Evolutionary conservation across 35 echinoderm and acorn worm species (phyloP).

Genomic region (Chiridota heheva): DNA sequence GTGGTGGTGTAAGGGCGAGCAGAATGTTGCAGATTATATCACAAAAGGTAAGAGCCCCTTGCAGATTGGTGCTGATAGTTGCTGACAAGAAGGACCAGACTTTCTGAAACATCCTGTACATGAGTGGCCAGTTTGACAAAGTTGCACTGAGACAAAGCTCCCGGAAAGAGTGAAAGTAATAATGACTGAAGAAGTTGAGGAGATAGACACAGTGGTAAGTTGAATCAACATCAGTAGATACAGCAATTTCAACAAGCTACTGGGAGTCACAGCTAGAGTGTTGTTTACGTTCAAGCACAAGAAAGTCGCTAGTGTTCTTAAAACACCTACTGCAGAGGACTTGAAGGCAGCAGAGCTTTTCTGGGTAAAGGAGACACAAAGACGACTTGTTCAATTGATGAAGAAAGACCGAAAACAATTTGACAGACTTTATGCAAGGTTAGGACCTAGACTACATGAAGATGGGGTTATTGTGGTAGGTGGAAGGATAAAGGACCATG

Average conservation of each 20-base stretch:
- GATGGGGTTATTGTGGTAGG: not conserved
- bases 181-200: not conserved
- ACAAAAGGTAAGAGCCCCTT: no score
- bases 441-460: no score
- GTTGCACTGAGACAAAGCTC: not conserved
- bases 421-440: not conserved
- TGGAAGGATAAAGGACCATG: not conserved
- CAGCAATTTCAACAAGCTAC: not conserved
- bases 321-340: not conserved
- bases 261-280: not conserved
- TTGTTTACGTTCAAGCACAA: not conserved
- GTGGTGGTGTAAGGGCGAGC: no score
- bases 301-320: not conserved
- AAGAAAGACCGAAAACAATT: not conserved
- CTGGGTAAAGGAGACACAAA: not conserved
- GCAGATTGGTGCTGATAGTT: not conserved
- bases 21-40: no score
- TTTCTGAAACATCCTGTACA: not conserved
- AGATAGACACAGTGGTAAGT: not conserved
- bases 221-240: not conserved
- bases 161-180: constrained; percentile 10
- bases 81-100: not conserved
- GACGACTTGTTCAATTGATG: not conserved
- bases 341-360: not conserved
- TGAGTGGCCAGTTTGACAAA: not conserved